Conservation (phyloP, 2,888 invertebrate genomes). For the Oligia latruncula region DNA sequence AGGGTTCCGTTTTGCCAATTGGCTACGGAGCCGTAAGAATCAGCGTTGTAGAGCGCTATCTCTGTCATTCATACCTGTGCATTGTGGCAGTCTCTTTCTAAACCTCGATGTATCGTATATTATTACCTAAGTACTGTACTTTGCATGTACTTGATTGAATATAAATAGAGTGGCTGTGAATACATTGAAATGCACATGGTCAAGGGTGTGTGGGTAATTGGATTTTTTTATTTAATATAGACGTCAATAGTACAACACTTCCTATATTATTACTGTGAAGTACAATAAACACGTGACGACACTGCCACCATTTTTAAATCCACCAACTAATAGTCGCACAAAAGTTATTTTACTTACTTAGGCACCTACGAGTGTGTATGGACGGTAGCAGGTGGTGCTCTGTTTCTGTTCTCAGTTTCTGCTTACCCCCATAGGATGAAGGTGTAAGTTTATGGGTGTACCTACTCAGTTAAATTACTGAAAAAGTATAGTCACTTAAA, state of each 20-base stretch:
- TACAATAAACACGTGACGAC: too few species aligned
- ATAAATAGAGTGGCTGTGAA: slow-evolving; percentile 38
- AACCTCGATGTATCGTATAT: too few species aligned
- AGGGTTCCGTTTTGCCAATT: not conserved
- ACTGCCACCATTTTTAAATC: too few species aligned
- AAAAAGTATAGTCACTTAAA: not conserved
- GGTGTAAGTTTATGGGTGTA: not conserved
- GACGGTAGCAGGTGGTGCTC: too few species aligned
- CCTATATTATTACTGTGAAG: not conserved
- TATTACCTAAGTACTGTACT: not conserved
- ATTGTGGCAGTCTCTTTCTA: not conserved
- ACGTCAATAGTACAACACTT: not conserved
- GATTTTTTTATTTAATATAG: slow-evolving; percentile 15
- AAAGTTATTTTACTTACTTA: too few species aligned
- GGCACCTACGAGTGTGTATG: too few species aligned
- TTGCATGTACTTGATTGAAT: not conserved
- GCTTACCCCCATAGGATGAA: too few species aligned
- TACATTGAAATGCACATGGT: slow-evolving; percentile 48
- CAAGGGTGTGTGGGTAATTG: slow-evolving; percentile 34
- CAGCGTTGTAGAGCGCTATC: not conserved
- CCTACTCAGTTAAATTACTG: not conserved
- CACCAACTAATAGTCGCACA: too few species aligned
- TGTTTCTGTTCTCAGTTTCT: too few species aligned
- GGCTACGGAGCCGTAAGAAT: not conserved
- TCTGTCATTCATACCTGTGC: too few species aligned